phyloP scores from a whole-genome alignment of 2,797 vertebrate species.

The Gambelia wislizenii region DNA sequence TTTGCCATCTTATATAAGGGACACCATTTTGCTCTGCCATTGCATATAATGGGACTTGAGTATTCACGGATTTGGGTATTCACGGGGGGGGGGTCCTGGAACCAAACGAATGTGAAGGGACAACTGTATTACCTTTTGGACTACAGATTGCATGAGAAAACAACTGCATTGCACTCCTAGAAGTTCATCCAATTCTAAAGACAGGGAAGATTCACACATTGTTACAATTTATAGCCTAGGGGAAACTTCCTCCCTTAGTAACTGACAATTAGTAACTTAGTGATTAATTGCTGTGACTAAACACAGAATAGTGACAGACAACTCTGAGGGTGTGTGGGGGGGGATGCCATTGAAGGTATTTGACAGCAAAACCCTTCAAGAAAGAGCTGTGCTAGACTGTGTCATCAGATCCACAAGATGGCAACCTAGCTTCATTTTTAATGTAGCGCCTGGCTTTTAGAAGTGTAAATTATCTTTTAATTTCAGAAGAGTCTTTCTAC shows the following conservation, averaged over 20 bases:
- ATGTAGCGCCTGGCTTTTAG: not conserved
- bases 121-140: not conserved
- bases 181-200: not conserved
- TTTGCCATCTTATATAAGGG: too few species aligned
- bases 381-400: not conserved
- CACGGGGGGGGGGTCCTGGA: too few species aligned
- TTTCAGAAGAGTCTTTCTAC: slow-evolving; percentile 9
- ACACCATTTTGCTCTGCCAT: too few species aligned
- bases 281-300: slow-evolving; percentile 33
- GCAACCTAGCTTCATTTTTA: slow-evolving; percentile 26
- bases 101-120: too few species aligned
- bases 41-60: too few species aligned
- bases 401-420: slow-evolving; percentile 24
- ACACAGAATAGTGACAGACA: slow-evolving; percentile 17
- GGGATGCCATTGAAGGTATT: not conserved
- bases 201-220: slow-evolving; percentile 5
- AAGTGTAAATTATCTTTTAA: not conserved
- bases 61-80: too few species aligned
- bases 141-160: not conserved
- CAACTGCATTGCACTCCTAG: not conserved
- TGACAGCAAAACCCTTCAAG: not conserved
- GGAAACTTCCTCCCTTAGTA: not conserved
- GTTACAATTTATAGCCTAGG: slow-evolving; percentile 1
- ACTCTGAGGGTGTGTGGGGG: not conserved
- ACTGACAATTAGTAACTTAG: slow-evolving; percentile 29